Conservation (phyloP, 2,113 vertebrate species). For the Myanophis thanlyinensis region DNA sequence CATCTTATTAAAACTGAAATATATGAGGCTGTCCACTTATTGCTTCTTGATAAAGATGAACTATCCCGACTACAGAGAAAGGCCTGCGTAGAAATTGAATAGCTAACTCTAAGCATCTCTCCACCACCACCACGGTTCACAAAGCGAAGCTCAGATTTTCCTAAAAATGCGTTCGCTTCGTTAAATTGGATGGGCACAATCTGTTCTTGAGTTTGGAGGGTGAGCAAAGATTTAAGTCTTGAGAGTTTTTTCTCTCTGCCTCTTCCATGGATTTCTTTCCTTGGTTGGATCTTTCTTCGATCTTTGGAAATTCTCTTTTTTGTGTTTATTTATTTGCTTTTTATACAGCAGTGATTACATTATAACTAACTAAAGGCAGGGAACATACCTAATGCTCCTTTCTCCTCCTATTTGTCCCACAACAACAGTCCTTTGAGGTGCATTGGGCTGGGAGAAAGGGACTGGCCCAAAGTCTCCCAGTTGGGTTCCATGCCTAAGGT, state of each 20-base stretch:
- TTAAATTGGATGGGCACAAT: background rate
- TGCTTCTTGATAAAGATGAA: constrained; percentile 76
- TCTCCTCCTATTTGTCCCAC: background rate
- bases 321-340: background rate
- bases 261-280: background rate
- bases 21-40: constrained; percentile 74
- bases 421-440: background rate
- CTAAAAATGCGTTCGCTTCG: rapidly evolving
- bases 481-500: background rate
- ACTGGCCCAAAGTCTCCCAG: background rate
- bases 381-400: background rate
- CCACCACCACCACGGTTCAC: rapidly evolving
- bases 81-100: constrained; percentile 54
- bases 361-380: background rate
- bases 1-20: constrained; percentile 81
- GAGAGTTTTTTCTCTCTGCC: constrained; percentile 4
- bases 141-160: background rate
- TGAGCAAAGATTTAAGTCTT: background rate
- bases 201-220: constrained; percentile 20
- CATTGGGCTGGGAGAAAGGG: background rate
- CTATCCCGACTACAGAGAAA: constrained; percentile 33
- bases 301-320: background rate
- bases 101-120: background rate
- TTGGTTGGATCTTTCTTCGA: background rate
- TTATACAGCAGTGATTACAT: background rate